Evolutionary conservation across 1,140 invertebrate species (phyloP).

Genomic region (Maconellicoccus hirsutus): DNA sequence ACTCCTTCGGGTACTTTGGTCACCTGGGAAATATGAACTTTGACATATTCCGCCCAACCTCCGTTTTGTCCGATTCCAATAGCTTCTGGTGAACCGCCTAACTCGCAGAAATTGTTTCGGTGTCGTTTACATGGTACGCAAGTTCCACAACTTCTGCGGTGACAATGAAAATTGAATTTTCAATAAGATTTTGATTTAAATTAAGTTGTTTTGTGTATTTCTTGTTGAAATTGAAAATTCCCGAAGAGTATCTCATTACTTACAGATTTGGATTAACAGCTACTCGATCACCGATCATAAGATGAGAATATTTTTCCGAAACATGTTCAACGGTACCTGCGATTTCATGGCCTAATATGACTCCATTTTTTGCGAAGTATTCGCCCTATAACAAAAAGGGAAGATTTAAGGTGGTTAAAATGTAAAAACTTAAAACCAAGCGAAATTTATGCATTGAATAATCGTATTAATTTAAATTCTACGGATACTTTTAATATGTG

Average conservation of each 20-base stretch:
- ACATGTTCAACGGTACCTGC: neutral
- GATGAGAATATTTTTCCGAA: neutral
- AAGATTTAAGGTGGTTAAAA: no score
- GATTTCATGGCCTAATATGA: conserved; percentile 22
- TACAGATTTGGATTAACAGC: conserved; percentile 54
- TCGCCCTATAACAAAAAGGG: no score
- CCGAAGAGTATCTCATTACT: neutral
- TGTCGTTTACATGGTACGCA: conserved; percentile 46
- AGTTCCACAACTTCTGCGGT: conserved; percentile 42
- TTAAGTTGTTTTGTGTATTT: no score
- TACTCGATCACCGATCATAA: conserved; percentile 46
- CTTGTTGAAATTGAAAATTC: neutral
- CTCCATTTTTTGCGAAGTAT: conserved; percentile 24
- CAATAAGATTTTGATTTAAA: neutral
- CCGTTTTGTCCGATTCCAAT: conserved; percentile 51
- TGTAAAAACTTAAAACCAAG: no score
- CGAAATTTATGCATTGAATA: no score
- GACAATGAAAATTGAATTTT: conserved; percentile 12
- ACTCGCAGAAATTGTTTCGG: conserved; percentile 47
- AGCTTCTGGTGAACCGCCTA: conserved; percentile 46
- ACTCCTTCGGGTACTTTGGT: conserved; percentile 39
- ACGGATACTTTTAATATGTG: conserved; percentile 60
- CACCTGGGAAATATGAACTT: conserved; percentile 47
- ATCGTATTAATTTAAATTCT: no score
- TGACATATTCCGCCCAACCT: conserved; percentile 51